Base-by-base conservation (phyloP, 2,888 invertebrate species). In the Orchesella flavescens region DNA sequence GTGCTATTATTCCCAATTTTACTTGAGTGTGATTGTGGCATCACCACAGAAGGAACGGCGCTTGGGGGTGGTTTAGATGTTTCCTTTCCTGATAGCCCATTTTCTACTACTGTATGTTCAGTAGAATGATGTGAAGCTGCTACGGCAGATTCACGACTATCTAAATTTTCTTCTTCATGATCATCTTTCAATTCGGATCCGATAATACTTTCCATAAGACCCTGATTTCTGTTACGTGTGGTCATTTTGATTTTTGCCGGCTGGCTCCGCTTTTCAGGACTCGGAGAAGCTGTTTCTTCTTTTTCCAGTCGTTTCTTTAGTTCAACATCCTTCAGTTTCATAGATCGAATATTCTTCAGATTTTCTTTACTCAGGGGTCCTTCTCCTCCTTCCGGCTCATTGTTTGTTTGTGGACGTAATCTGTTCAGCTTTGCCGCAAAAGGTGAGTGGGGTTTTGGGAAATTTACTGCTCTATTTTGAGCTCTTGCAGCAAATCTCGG, bases 181-280 rank as follows among this genome's bases (percentile, higher is more conserved):
- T 57, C 17, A 19, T 10, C n/a, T 7, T 34, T 34, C 34, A 7
- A 4, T 19, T 19, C 10, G 57, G 57, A 55, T 0, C 63, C 72
- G 1, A 85, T 46, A 10, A 85, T 83, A 21, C 34, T 57, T 2
- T 72, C 68, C 44, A 85, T 57, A 4, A 85, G 59, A n/a, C 55
- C 75, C 44, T 83, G 63, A 19, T 80, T 73, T n/a, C 83, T 21
- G 44, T 69, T 78, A 23, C 74, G 73, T 21, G 21, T 17, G 2
- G 73, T 71, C 5, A 68, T 13, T 53, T 83, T 80, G 1, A 83
- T 59, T 69, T 83, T 85, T 0, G 80, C 76, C 15, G 76, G 63
- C 23, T 49, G 71, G 24, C 2, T 53, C n/a, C 10, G 21, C 34
- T 71, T 79, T 9, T 74, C 61, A 23, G 19, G 69, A 21, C 12